Evolutionary conservation across 2,888 invertebrate species (phyloP).

Genomic region (Nymphalis c-album): DNA sequence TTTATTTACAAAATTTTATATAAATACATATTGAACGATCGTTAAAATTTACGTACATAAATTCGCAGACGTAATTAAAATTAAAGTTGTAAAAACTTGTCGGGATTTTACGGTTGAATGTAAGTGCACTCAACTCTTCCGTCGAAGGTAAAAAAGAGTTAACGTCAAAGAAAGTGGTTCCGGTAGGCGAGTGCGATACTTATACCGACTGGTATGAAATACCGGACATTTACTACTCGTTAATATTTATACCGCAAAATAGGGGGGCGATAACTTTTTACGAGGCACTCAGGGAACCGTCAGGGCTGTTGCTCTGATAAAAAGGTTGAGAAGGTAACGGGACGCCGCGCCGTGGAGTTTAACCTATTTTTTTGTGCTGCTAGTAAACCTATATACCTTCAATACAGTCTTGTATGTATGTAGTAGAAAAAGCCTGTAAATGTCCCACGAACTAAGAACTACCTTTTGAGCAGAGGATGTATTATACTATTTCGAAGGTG

Average conservation of each 20-base stretch:
- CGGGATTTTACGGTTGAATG: conserved; percentile 37
- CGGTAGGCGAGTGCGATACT: conserved; percentile 37
- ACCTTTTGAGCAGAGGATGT: too few relatives aligned
- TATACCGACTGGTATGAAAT: conserved; percentile 45
- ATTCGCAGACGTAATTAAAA: conserved; percentile 34
- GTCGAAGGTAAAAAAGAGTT: conserved; percentile 40
- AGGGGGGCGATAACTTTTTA: conserved; percentile 56
- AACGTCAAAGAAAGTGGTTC: conserved; percentile 44
- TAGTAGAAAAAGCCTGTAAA: background rate
- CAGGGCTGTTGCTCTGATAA: conserved; percentile 42
- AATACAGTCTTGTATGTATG: background rate
- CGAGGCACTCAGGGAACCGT: conserved; percentile 38
- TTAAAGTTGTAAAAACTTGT: conserved; percentile 31
- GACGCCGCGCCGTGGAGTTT: background rate
- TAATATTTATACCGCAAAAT: conserved; percentile 62
- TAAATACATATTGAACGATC: conserved; percentile 23
- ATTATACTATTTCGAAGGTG: too few relatives aligned
- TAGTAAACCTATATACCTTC: background rate
- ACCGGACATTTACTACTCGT: conserved; percentile 58
- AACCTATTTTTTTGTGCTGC: background rate
- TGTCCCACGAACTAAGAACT: too few relatives aligned
- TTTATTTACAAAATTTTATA: conserved; percentile 13
- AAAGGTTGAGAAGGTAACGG: conserved; percentile 11
- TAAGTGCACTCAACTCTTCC: conserved; percentile 40
- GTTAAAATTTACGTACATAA: conserved; percentile 29